Evolutionary conservation across 2,888 invertebrate species (phyloP).

Genomic region (Microctonus aethiopoides): DNA sequence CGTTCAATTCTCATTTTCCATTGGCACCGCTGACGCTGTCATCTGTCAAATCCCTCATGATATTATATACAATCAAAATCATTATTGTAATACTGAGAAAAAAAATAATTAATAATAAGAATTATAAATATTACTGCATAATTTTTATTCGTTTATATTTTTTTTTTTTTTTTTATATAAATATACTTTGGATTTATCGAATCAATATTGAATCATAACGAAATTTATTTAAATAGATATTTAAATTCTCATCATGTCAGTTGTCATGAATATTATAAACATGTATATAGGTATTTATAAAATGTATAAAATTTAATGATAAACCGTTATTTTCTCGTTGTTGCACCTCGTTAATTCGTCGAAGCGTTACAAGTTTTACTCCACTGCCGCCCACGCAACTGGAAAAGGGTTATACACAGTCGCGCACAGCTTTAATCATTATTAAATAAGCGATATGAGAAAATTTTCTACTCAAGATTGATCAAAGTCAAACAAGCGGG

Average conservation of each 20-base stretch:
- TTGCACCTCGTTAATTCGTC: conserved; percentile 23
- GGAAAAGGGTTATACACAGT: conserved; percentile 6
- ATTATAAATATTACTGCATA: neutral
- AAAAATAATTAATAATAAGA: conserved; percentile 3
- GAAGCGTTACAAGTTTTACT: conserved; percentile 3
- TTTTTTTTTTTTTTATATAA: neutral
- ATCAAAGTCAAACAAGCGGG: conserved; percentile 28
- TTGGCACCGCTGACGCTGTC: conserved; percentile 5
- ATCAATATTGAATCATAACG: no score
- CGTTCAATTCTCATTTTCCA: conserved; percentile 21
- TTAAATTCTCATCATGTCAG: no score
- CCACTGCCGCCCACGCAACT: neutral
- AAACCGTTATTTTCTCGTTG: conserved; percentile 16
- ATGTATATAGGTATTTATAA: neutral
- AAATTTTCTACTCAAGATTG: conserved; percentile 24
- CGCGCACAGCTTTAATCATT: conserved; percentile 1
- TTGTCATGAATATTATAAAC: neutral
- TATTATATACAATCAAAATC: conserved; percentile 3
- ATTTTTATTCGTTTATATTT: neutral
- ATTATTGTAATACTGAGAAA: neutral
- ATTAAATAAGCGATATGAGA: conserved; percentile 23
- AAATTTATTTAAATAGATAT: no score
- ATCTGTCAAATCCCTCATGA: neutral
- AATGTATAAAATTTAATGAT: neutral
- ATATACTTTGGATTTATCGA: neutral